These are phyloP conservation scores for Anas georgica DNA, from an alignment of 2,797 vertebrate genomes.

Conservation along the genomic window DNA sequence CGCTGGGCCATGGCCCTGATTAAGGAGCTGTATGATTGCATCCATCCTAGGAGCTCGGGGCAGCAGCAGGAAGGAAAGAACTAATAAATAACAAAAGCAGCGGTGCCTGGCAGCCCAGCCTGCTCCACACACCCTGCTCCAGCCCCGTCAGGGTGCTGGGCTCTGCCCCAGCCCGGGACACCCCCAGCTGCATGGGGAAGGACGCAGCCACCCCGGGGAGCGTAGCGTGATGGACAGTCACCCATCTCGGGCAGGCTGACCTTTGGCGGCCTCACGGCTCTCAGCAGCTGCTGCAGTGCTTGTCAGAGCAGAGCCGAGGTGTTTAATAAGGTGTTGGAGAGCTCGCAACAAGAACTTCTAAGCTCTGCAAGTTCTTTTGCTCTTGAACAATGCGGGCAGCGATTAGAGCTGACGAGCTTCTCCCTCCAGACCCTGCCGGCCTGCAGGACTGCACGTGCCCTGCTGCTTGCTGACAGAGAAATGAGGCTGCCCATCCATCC, in stretches of 20 bases:
- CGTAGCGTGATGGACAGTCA: neutral
- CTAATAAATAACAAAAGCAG: neutral
- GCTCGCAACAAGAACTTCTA: neutral
- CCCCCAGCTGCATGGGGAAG: no score
- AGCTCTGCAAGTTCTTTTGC: neutral
- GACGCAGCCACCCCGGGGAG: no score
- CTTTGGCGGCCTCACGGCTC: neutral
- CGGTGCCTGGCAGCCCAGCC: neutral
- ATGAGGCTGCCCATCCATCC: neutral
- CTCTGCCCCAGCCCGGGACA: neutral
- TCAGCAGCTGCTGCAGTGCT: neutral
- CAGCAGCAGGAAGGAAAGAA: neutral
- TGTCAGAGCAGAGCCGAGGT: neutral
- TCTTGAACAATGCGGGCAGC: neutral
- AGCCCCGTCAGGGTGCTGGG: neutral
- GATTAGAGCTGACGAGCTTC: neutral
- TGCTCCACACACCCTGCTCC: neutral
- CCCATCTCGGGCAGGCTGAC: neutral
- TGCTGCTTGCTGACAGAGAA: neutral
- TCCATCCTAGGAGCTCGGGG: slow-evolving; percentile 6
- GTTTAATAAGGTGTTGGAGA: neutral
- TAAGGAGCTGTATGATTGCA: slow-evolving; percentile 26
- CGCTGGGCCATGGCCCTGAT: slow-evolving; percentile 51
- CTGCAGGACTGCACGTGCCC: neutral
- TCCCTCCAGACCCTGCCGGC: neutral